Evolutionary conservation across 2,113 vertebrate species (phyloP), one percentile per base, ranked within the genome.

Genomic region (Callaeas wilsoni): DNA sequence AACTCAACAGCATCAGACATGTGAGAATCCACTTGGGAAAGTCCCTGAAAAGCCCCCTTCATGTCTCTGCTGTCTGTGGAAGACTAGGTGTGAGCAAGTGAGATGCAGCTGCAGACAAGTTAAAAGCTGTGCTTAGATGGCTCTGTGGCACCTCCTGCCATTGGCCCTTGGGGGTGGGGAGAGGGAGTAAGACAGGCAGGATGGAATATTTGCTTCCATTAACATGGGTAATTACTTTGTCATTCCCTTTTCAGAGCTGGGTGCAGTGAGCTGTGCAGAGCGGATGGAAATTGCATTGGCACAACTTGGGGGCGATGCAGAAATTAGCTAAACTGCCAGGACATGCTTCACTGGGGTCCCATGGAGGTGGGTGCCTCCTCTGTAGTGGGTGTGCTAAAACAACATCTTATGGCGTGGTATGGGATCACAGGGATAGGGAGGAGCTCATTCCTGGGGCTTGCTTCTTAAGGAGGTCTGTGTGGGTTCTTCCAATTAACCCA

Each of bases 201-300:
- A 59, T 2, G 4, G 73, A 93, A n/a, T 79, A 71, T 57, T 69
- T 79, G 57, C 75, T 94, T 47, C 79, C 47, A 83, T 74, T 83
- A 87, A 85, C 1, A 9, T 22, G 50, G 65, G 33, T 80, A 87
- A 96, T 94, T 96, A 88, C 89, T 96, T 95, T 93, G 84, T 82
- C 73, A 89, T 94, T 90, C 77, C 55, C 73, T 64, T 81, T 60
- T 52, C 74, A 69, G 90, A 87, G 86, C 84, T 9, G 30, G 39
- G 86, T 59, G 89, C 42, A 46, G 42, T 67, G 90, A 92, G 59
- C 92, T 90, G 90, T 92, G 83, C 64, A 64, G 71, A 44, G 42
- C 0, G 2, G 64, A 69, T 77, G 77, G 71, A 74, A 90, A 89
- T 57, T 86, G 55, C 59, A 14, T 21, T 4, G 22, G 60, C 47